These are phyloP conservation scores for Triplophysa siluroides DNA, from an alignment of 2,113 vertebrate genomes.

Conservation along the genomic window DNA sequence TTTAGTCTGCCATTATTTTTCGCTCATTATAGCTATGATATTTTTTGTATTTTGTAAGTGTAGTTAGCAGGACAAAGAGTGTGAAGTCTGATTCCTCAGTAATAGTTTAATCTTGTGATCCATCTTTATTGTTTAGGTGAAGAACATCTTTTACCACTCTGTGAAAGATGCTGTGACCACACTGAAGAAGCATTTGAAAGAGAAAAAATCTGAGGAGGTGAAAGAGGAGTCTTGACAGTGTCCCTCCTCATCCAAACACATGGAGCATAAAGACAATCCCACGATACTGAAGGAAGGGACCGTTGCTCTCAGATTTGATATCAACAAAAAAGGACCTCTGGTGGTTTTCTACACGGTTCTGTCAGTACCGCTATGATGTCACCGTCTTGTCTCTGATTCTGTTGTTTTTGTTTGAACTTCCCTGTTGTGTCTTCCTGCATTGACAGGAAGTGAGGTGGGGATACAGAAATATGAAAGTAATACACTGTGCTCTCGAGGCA, in stretches of 20 bases:
- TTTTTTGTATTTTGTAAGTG: too few species aligned
- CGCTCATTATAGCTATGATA: too few species aligned
- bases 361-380: constrained; percentile 35
- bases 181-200: constrained; percentile 75
- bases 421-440: constrained; percentile 34
- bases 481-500: constrained; percentile 27
- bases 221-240: constrained; percentile 67
- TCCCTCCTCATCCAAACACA: constrained; percentile 2
- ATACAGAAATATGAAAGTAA: constrained; percentile 16
- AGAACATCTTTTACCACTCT: constrained; percentile 90
- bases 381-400: constrained; percentile 34
- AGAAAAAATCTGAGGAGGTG: constrained; percentile 28
- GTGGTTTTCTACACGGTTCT: constrained; percentile 20
- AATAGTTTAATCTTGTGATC: neutral
- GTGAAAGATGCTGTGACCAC: constrained; percentile 86
- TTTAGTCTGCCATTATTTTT: neutral
- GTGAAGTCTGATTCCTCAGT: neutral
- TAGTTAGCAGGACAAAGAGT: too few species aligned
- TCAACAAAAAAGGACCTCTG: neutral
- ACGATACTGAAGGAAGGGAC: neutral
- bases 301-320: constrained; percentile 7
- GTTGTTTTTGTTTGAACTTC: constrained; percentile 21
- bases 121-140: constrained; percentile 72
- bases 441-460: constrained; percentile 34
- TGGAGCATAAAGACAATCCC: constrained; percentile 34